phyloP scores from a whole-genome alignment of 2,888 invertebrate species.

The Syrista parreyssii region DNA sequence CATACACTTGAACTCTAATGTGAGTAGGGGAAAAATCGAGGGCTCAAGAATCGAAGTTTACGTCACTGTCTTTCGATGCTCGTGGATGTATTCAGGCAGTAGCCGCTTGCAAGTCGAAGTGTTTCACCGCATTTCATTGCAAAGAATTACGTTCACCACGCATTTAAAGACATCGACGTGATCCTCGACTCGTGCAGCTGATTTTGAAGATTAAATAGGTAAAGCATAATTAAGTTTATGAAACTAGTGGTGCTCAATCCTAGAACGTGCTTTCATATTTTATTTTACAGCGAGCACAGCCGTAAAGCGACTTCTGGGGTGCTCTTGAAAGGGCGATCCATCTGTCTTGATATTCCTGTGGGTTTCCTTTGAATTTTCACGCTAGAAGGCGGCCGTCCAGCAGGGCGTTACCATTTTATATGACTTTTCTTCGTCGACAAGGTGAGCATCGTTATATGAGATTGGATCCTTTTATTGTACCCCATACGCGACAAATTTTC shows the following conservation, averaged over 20 bases:
- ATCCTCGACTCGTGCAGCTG: not conserved
- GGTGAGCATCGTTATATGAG: constrained; percentile 71
- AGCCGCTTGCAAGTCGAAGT: constrained; percentile 46
- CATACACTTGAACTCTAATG: not conserved
- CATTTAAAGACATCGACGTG: not conserved
- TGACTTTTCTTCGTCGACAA: constrained; percentile 95
- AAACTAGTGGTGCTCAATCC: not conserved
- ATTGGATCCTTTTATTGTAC: not conserved
- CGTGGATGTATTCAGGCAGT: constrained; percentile 51
- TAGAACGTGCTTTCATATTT: not conserved
- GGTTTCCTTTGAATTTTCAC: constrained; percentile 52
- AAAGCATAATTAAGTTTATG: not conserved
- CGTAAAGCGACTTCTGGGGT: constrained; percentile 35
- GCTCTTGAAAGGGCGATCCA: constrained; percentile 57
- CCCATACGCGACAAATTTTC: not conserved
- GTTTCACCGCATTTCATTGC: constrained; percentile 32
- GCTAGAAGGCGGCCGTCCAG: constrained; percentile 75
- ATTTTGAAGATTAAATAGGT: not conserved
- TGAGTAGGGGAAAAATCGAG: not conserved
- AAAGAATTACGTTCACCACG: constrained; percentile 23
- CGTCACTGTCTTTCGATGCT: constrained; percentile 34
- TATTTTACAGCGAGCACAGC: constrained; percentile 20
- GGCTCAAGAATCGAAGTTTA: constrained; percentile 12
- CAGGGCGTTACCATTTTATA: constrained; percentile 94
- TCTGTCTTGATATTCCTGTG: constrained; percentile 47